A percentile compares a stretch with the other conserved stretches of the same genome.
phyloP scores from a whole-genome alignment of 1,140 invertebrate species.

The Carcinoscorpius rotundicauda region DNA sequence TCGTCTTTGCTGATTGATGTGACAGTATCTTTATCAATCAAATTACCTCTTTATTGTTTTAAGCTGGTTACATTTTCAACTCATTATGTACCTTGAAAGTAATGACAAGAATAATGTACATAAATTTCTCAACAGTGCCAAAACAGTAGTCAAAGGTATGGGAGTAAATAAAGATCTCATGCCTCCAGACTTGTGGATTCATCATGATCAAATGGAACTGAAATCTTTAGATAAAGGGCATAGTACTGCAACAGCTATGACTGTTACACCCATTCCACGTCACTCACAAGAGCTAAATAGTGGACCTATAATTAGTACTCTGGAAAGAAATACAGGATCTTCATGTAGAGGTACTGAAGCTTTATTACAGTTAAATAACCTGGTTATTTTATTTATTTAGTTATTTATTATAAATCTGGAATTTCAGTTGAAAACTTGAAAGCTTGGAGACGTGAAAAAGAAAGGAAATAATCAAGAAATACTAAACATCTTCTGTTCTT shows the following conservation, averaged over 20 bases:
- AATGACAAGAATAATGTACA: too few species aligned
- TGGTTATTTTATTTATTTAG: constrained; percentile 12
- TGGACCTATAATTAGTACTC: constrained; percentile 54
- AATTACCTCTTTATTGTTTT: too few species aligned
- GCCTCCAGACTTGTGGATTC: constrained; percentile 94
- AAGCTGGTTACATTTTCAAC: too few species aligned
- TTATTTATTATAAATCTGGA: neutral
- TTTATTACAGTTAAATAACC: neutral
- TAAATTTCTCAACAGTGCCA: constrained; percentile 6
- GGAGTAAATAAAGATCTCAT: constrained; percentile 50
- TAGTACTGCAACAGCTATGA: constrained; percentile 28
- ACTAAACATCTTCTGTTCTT: constrained; percentile 14
- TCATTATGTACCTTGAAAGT: too few species aligned
- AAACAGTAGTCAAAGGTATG: constrained; percentile 33
- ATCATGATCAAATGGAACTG: constrained; percentile 93
- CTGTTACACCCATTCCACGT: constrained; percentile 24
- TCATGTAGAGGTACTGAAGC: constrained; percentile 50
- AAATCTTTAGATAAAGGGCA: constrained; percentile 46
- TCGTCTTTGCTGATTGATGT: too few species aligned
- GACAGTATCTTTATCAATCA: too few species aligned
- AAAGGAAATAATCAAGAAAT: constrained; percentile 22
- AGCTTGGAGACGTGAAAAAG: neutral
- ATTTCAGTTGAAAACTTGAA: neutral
- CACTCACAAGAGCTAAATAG: constrained; percentile 43
- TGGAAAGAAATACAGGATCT: constrained; percentile 53